Conservation (phyloP, 2,113 vertebrate genomes). For the Enhydra lutris region DNA sequence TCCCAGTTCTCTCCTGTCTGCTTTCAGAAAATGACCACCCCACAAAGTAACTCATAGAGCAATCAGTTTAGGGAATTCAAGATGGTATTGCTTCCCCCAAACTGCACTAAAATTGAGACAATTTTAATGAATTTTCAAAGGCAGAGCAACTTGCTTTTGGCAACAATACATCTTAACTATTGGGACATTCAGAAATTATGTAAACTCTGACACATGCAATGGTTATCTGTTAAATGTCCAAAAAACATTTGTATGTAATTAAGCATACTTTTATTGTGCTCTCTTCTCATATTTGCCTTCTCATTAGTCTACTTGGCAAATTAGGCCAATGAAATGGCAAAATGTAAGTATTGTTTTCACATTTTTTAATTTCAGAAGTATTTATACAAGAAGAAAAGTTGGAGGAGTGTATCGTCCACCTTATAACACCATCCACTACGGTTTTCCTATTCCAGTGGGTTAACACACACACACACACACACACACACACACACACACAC, state of each 20-base stretch:
- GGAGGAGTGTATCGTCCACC: neutral
- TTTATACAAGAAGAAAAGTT: neutral
- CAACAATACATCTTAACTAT: neutral
- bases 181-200: neutral
- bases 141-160: neutral
- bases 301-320: neutral
- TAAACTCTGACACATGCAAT: neutral
- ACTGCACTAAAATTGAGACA: neutral
- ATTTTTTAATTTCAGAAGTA: neutral
- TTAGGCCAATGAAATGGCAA: neutral
- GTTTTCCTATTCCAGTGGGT: neutral
- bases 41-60: neutral
- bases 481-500: neutral
- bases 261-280: neutral
- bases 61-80: neutral
- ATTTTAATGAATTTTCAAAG: neutral
- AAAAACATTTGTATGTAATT: neutral
- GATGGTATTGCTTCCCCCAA: neutral
- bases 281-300: neutral
- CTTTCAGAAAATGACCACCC: neutral
- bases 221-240: neutral
- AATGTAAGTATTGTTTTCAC: neutral
- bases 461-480: neutral
- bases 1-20: neutral
- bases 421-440: neutral